Conservation (phyloP, 2,113 vertebrate genomes). For the Hylia prasina region DNA sequence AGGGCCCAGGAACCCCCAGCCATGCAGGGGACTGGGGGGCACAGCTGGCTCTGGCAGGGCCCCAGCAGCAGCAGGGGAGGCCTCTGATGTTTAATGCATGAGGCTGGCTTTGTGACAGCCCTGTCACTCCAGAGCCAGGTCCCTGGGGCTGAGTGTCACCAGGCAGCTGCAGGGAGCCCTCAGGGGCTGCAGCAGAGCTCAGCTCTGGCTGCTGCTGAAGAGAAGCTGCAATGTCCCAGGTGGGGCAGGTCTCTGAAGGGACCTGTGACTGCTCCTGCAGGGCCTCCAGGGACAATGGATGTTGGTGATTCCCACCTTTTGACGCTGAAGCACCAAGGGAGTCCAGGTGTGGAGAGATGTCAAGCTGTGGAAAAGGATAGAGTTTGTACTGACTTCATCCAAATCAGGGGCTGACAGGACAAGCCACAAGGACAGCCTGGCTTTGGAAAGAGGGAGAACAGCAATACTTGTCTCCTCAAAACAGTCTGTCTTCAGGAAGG, state of each 20-base stretch:
- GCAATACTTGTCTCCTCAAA: too few relatives aligned
- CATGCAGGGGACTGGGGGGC: not conserved
- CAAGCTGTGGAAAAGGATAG: not conserved
- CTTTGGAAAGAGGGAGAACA: not conserved
- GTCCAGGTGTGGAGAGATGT: not conserved
- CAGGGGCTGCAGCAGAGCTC: not conserved
- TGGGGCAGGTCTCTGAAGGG: not conserved
- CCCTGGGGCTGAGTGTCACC: not conserved
- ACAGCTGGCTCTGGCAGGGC: not conserved
- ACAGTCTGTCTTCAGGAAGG: not conserved
- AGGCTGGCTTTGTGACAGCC: not conserved
- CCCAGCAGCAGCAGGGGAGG: not conserved
- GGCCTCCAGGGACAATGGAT: accelerated
- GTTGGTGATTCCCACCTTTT: not conserved
- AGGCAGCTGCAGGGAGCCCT: not conserved
- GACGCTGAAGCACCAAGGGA: not conserved
- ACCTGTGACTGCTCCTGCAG: not conserved
- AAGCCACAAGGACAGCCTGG: not conserved
- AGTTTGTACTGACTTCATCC: not conserved
- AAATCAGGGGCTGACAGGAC: not conserved
- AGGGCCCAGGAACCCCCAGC: not conserved
- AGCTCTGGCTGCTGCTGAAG: not conserved
- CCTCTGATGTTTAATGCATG: not conserved
- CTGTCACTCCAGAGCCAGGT: not conserved
- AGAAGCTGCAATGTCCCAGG: not conserved